Conservation (phyloP, 2,797 vertebrate genomes). For the Glyptemys insculpta region DNA sequence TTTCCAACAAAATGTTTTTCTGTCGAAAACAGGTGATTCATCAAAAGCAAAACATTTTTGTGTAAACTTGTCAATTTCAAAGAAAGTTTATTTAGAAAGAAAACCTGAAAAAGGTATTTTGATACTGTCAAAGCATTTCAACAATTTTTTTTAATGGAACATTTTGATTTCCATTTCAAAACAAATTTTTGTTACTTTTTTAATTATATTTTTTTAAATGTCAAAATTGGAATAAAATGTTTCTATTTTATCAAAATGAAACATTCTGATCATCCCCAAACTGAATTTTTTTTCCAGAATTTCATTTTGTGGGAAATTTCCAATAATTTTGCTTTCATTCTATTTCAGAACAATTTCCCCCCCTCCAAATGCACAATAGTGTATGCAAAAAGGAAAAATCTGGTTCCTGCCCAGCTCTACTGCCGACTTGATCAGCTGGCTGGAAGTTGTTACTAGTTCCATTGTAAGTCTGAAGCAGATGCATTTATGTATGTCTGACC, state of each 20-base stretch:
- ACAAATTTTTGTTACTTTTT: not conserved
- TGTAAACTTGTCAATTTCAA: not conserved
- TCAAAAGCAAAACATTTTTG: not conserved
- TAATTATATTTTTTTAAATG: not conserved
- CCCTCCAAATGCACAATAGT: not conserved
- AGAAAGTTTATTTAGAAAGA: not conserved
- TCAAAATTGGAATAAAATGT: not conserved
- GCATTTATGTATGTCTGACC: accelerated
- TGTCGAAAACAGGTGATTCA: not conserved
- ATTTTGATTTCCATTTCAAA: not conserved
- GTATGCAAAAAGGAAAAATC: not conserved
- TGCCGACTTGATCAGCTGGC: not conserved
- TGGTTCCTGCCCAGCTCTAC: not conserved
- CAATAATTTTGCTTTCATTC: not conserved
- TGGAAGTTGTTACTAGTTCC: not conserved
- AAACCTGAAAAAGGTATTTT: no score
- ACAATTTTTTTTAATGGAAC: not conserved
- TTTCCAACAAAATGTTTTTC: not conserved
- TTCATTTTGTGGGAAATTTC: not conserved
- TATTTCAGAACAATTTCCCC: not conserved
- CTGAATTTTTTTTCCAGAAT: not conserved
- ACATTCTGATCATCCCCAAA: not conserved
- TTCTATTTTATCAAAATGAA: not conserved
- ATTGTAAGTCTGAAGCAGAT: not conserved
- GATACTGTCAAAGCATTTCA: not conserved